Evolutionary conservation across 92 coral and sea anemone species (phyloP).

Genomic region (Actinernus sp.): DNA sequence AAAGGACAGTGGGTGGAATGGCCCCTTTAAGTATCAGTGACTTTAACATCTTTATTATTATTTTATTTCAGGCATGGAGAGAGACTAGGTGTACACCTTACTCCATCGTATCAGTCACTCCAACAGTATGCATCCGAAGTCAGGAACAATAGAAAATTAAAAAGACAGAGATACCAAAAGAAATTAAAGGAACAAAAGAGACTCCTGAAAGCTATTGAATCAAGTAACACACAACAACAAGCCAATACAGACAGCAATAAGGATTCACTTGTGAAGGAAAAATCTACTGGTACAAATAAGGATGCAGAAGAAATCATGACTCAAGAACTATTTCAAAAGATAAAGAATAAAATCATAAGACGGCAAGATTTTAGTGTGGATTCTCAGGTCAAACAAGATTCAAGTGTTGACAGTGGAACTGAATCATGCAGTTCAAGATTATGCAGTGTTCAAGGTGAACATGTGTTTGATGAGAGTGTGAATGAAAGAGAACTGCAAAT

Average conservation of each 20-base stretch:
- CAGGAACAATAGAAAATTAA: conserved; percentile 6
- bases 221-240: not conserved
- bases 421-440: too few relatives aligned
- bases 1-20: too few relatives aligned
- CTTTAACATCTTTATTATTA: not conserved
- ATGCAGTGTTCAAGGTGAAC: too few relatives aligned
- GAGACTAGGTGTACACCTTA: conserved; percentile 10
- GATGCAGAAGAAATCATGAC: not conserved
- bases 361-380: too few relatives aligned
- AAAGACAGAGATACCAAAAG: conserved; percentile 14
- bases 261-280: not conserved
- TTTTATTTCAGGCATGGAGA: conserved; percentile 30
- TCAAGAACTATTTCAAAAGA: not conserved
- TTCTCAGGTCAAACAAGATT: too few relatives aligned
- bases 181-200: conserved; percentile 17
- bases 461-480: not conserved
- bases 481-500: too few relatives aligned
- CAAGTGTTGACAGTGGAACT: not conserved
- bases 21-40: not conserved
- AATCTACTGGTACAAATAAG: not conserved
- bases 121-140: conserved; percentile 24
- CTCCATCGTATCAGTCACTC: conserved; percentile 21
- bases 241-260: not conserved
- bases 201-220: not conserved
- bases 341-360: too few relatives aligned